Evolutionary conservation across 1,140 invertebrate species (phyloP), one percentile per base, ranked within the genome.

Genomic region (Zaprionus inermis): DNA sequence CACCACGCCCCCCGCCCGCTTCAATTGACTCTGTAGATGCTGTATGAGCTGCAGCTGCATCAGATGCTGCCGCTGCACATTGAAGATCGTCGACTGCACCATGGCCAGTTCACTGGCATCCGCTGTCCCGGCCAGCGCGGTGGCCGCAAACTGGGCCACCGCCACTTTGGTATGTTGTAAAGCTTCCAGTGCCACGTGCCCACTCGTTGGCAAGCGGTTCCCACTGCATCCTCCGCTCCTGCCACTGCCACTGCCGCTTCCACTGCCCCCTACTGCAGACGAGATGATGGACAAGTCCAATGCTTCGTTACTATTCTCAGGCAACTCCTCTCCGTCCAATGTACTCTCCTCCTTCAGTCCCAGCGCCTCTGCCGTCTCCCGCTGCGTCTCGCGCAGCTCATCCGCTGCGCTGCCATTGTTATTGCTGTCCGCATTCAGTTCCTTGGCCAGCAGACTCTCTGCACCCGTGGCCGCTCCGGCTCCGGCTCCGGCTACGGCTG

Each of bases 21-120:
- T 91, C 52, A 98, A 93, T 92, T 98, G 97, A 79, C 97, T 96
- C 93, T 98, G 97, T 56, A 98, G 93, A 91, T 98, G 97, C 76
- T 97, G 96, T 85, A 98, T 98, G 76, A 98, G 93, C 93, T 98
- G 97, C 68, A 98, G 93, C 93, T 99, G 97, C 90, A 98, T 95
- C 74, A 98, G 95, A 94, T 99, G 98, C 93, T 98, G 98, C 84
- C 98, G 97, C 91, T 98, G 98, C 30, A 98, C 93, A 11, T 96
- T 97, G 91, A 97, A 98, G 56, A 98, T 93, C 2, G 97, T 97
- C 57, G 96, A 96, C 84, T 98, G 97, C 59, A 98, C 93, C 56
- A 98, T 94, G 12, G 97, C 96, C 61, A 98, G 92, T 90, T 98
- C 97, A 90, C 97, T 96, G 54, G 97, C 92, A 58, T 73, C 54